Conservation (phyloP, 2,888 invertebrate species). For the Hoplodrina ambigua region DNA sequence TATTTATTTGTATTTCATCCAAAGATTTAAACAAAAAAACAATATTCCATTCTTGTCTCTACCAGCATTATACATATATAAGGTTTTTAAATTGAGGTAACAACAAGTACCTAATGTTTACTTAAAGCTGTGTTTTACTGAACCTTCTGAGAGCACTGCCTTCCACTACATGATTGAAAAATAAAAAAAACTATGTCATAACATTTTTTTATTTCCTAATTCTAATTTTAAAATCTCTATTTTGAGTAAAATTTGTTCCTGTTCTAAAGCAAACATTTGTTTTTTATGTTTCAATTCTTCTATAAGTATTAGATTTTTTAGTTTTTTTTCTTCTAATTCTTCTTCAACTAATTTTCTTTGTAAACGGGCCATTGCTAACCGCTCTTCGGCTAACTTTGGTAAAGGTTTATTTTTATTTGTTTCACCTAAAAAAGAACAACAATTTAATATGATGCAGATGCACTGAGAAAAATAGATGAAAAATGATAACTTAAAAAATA, state of each 20-base stretch:
- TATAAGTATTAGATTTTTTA: constrained; percentile 2
- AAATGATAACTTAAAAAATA: background rate
- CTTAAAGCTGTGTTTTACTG: too few relatives aligned
- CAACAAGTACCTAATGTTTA: too few relatives aligned
- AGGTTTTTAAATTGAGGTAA: too few relatives aligned
- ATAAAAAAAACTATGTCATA: constrained; percentile 4
- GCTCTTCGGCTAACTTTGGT: background rate
- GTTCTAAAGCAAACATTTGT: constrained; percentile 29
- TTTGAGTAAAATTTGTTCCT: constrained; percentile 15
- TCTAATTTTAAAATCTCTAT: constrained; percentile 25
- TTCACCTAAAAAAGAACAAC: background rate
- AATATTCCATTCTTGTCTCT: too few relatives aligned
- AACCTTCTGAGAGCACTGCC: too few relatives aligned
- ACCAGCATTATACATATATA: too few relatives aligned
- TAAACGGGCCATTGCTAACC: constrained; percentile 5
- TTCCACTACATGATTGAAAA: too few relatives aligned
- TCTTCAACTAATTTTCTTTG: constrained; percentile 16
- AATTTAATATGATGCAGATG: background rate
- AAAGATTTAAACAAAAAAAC: too few relatives aligned
- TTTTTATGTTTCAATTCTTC: constrained; percentile 23
- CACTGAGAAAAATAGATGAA: background rate
- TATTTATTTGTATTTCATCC: too few relatives aligned
- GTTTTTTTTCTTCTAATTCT: constrained; percentile 12
- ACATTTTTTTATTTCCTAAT: constrained; percentile 8
- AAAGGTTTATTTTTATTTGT: background rate